Conservation (phyloP, 2,113 vertebrate species). For the Sterrhoptilus dennistouni region DNA sequence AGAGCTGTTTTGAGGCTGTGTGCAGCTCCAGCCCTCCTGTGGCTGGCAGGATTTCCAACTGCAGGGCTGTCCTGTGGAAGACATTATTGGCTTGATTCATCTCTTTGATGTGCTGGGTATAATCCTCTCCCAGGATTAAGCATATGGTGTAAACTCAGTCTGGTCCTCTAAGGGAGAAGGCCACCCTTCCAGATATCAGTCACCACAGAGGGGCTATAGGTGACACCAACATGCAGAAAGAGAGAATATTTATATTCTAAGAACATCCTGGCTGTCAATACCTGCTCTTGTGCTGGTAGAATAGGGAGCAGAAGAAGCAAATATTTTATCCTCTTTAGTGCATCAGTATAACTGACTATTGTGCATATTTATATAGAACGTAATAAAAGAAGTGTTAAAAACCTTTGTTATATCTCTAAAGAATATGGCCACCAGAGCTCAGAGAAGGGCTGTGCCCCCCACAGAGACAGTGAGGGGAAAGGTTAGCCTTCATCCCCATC, state of each 20-base stretch:
- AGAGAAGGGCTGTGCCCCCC: not conserved
- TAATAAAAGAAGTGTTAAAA: not conserved
- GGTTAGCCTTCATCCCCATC: not conserved
- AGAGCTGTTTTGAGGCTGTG: not conserved
- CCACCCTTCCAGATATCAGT: not conserved
- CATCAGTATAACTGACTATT: not conserved
- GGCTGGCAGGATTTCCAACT: not conserved
- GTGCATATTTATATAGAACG: not conserved
- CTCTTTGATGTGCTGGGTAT: not conserved
- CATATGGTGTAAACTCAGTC: not conserved
- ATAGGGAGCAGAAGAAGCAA: not conserved
- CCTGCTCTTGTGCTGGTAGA: not conserved
- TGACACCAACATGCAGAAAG: not conserved
- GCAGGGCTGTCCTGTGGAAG: not conserved
- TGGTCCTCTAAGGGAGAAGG: not conserved
- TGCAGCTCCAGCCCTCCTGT: not conserved
- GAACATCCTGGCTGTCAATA: not conserved
- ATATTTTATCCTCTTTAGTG: not conserved
- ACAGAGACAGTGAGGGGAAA: constrained; percentile 6
- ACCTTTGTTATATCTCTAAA: not conserved
- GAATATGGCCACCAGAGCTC: constrained; percentile 1
- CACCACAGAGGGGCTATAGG: not conserved
- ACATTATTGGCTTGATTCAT: not conserved
- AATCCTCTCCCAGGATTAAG: not conserved
- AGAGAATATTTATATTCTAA: not conserved